Evolutionary conservation across 2,888 invertebrate species (phyloP).

Genomic region (Euproctis similis): DNA sequence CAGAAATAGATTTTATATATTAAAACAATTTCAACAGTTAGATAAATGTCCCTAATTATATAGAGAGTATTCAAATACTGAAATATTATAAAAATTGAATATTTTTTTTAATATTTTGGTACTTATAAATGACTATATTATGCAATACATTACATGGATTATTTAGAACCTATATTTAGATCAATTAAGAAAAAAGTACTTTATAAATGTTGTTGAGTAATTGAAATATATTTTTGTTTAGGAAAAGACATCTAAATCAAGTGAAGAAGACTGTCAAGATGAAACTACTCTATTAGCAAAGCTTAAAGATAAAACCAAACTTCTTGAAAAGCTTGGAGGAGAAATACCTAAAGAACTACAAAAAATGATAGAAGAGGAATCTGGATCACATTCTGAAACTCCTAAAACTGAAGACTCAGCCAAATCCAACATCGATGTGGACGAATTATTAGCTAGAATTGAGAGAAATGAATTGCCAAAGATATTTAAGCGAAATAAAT

Average conservation of each 20-base stretch:
- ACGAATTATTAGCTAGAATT: slow-evolving; percentile 59
- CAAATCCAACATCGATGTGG: slow-evolving; percentile 33
- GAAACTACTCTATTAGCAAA: slow-evolving; percentile 48
- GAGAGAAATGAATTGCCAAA: slow-evolving; percentile 61
- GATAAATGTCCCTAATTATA: too few relatives aligned
- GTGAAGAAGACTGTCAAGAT: slow-evolving; percentile 55
- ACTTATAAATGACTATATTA: too few relatives aligned
- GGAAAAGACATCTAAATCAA: slow-evolving; percentile 23
- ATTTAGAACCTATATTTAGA: too few relatives aligned
- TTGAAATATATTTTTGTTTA: slow-evolving; percentile 6
- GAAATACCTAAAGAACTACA: slow-evolving; percentile 67
- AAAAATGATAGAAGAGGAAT: slow-evolving; percentile 56
- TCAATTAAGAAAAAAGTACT: too few relatives aligned
- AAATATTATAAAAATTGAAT: too few relatives aligned
- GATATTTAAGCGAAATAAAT: slow-evolving; percentile 33
- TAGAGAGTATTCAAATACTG: too few relatives aligned
- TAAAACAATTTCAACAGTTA: too few relatives aligned
- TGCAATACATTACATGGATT: too few relatives aligned
- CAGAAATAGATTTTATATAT: too few relatives aligned
- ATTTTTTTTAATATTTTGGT: too few relatives aligned
- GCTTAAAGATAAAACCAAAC: slow-evolving; percentile 67
- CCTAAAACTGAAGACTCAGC: slow-evolving; percentile 33
- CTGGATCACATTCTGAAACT: slow-evolving; percentile 32
- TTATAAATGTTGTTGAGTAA: too few relatives aligned
- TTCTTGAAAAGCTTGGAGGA: slow-evolving; percentile 71